Percentiles rank a stretch among this genome's conserved stretches.
phyloP scores from a whole-genome alignment of 1,140 invertebrate genomes.

The Leptinotarsa lineolata region DNA sequence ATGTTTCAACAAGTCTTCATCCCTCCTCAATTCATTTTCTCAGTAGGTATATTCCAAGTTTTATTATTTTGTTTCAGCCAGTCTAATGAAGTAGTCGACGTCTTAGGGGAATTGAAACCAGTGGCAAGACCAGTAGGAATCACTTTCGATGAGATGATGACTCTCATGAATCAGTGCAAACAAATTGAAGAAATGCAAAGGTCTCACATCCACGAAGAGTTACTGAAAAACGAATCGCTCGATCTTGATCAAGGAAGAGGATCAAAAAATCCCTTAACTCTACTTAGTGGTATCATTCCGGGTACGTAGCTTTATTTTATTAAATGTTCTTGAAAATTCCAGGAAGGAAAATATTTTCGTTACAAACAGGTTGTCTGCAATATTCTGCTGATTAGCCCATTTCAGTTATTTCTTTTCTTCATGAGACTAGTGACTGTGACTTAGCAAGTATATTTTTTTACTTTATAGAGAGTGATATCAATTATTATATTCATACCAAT shows the following conservation, averaged over 20 bases:
- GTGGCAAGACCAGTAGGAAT: slow-evolving; percentile 66
- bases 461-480: too few species aligned
- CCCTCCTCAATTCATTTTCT: too few species aligned
- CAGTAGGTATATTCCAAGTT: too few species aligned
- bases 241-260: slow-evolving; percentile 55
- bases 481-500: too few species aligned
- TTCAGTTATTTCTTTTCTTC: too few species aligned
- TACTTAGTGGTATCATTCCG: slow-evolving; percentile 76
- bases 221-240: slow-evolving; percentile 30
- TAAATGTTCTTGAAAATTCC: too few species aligned
- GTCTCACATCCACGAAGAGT: slow-evolving; percentile 21
- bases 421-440: too few species aligned
- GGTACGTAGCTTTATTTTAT: slow-evolving; percentile 58
- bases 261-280: slow-evolving; percentile 65
- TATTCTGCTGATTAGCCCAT: too few species aligned
- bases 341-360: too few species aligned
- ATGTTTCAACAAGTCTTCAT: too few species aligned
- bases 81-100: slow-evolving; percentile 64
- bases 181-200: slow-evolving; percentile 56
- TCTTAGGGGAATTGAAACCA: slow-evolving; percentile 63
- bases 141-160: slow-evolving; percentile 71
- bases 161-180: slow-evolving; percentile 76
- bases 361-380: too few species aligned
- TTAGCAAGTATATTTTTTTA: too few species aligned
- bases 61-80: slow-evolving; percentile 61